Evolutionary conservation across 2,113 vertebrate species (phyloP).

Genomic region (Dolichallabes microphthalmus): DNA sequence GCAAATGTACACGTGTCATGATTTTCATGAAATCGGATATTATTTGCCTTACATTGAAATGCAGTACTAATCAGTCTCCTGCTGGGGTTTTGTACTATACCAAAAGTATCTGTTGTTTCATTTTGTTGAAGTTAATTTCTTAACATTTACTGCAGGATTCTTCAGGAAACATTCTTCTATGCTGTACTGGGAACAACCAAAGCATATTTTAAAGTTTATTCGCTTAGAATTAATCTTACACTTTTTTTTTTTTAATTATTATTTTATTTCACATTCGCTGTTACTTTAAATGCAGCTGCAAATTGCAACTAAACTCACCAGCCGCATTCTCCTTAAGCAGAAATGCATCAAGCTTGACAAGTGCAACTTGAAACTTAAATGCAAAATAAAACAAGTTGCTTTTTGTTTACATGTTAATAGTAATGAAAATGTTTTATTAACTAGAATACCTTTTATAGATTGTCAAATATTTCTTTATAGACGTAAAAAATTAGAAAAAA

Average conservation of each 20-base stretch:
- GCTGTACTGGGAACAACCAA: slow-evolving; percentile 5
- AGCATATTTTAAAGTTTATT: background rate
- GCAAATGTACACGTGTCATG: background rate
- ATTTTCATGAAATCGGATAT: slow-evolving; percentile 16
- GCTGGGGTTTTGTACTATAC: background rate
- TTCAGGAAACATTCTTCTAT: slow-evolving; percentile 1
- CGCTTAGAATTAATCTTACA: background rate
- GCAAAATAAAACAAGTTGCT: slow-evolving; percentile 43
- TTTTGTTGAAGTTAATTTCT: background rate
- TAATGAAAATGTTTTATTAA: background rate
- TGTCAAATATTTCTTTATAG: background rate
- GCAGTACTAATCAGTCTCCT: background rate
- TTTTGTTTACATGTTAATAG: slow-evolving; percentile 40
- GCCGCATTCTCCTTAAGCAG: background rate
- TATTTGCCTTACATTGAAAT: slow-evolving; percentile 4
- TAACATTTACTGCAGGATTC: background rate
- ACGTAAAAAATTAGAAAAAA: background rate
- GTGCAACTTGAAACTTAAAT: slow-evolving; percentile 55
- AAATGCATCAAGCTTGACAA: slow-evolving; percentile 17
- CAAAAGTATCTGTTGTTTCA: slow-evolving; percentile 2
- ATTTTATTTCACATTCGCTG: background rate
- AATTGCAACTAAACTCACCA: slow-evolving; percentile 1
- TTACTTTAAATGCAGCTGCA: background rate
- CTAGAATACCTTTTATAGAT: slow-evolving; percentile 6
- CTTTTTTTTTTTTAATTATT: background rate